Conservation (phyloP, 2,888 invertebrate species). For the Tuberolachnus salignus region DNA sequence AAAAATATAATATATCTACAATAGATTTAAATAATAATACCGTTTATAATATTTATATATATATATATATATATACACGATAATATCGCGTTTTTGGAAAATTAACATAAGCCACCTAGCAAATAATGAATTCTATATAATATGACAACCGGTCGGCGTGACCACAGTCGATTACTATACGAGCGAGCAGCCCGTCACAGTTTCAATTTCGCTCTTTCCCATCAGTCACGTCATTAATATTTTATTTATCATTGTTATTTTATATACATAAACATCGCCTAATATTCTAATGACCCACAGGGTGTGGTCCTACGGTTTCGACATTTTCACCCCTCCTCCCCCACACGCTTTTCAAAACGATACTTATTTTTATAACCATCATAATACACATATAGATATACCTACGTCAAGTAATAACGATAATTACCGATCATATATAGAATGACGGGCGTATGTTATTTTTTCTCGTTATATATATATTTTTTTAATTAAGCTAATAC, state of each 20-base stretch:
- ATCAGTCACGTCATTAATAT: slow-evolving; percentile 51
- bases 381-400: too few relatives aligned
- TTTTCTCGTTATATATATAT: slow-evolving; percentile 31
- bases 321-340: slow-evolving; percentile 12
- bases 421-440: slow-evolving; percentile 54
- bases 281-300: slow-evolving; percentile 54
- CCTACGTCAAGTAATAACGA: slow-evolving; percentile 49
- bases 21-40: too few relatives aligned
- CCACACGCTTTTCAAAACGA: slow-evolving; percentile 44
- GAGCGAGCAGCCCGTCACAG: slow-evolving; percentile 16
- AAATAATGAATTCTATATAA: slow-evolving; percentile 49
- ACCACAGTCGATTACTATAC: slow-evolving; percentile 47
- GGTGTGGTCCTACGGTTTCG: slow-evolving; percentile 48
- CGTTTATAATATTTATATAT: too few relatives aligned
- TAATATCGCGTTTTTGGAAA: slow-evolving; percentile 20
- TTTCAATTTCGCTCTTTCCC: slow-evolving; percentile 47
- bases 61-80: too few relatives aligned
- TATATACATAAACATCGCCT: slow-evolving; percentile 49
- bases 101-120: slow-evolving; percentile 14
- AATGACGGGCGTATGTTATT: slow-evolving; percentile 50
- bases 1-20: too few relatives aligned
- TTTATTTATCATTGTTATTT: slow-evolving; percentile 55
- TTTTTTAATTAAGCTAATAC: slow-evolving; percentile 56
- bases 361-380: slow-evolving; percentile 50
- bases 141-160: slow-evolving; percentile 53